Conservation (phyloP, 2,888 invertebrate species). For the Malthinus flaveolus region DNA sequence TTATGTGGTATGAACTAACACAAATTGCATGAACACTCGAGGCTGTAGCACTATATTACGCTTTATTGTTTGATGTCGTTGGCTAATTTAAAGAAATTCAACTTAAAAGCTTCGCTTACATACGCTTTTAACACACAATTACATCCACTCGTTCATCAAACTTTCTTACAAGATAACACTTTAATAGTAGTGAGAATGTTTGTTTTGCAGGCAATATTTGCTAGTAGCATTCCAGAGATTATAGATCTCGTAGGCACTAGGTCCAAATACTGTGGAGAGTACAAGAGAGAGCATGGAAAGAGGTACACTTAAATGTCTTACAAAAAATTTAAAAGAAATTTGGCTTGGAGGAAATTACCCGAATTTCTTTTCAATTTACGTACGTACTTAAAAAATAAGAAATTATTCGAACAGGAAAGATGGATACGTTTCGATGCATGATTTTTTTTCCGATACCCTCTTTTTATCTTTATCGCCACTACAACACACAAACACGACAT, state of each 20-base stretch:
- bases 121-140: constrained; percentile 10
- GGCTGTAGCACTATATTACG: constrained; percentile 32
- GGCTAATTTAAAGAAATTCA: constrained; percentile 1
- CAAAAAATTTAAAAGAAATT: constrained; percentile 21
- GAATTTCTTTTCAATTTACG: constrained; percentile 11
- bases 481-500: too few species aligned
- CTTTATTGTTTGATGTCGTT: constrained; percentile 31
- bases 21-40: constrained; percentile 25
- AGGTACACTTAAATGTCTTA: constrained; percentile 69
- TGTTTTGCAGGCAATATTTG: constrained; percentile 98
- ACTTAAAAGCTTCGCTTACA: constrained; percentile 12
- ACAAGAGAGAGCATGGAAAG: constrained; percentile 99
- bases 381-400: neutral
- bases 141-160: constrained; percentile 3
- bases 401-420: neutral
- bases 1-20: constrained; percentile 19
- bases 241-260: constrained; percentile 99
- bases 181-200: constrained; percentile 52
- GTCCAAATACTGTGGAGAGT: constrained; percentile 99
- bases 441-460: neutral
- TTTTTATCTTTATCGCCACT: neutral
- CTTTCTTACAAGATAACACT: constrained; percentile 25
- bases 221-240: constrained; percentile 99
- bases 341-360: constrained; percentile 16
- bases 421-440: neutral